phyloP scores from a whole-genome alignment of 2,797 vertebrate species.

The Falco novaeseelandiae region DNA sequence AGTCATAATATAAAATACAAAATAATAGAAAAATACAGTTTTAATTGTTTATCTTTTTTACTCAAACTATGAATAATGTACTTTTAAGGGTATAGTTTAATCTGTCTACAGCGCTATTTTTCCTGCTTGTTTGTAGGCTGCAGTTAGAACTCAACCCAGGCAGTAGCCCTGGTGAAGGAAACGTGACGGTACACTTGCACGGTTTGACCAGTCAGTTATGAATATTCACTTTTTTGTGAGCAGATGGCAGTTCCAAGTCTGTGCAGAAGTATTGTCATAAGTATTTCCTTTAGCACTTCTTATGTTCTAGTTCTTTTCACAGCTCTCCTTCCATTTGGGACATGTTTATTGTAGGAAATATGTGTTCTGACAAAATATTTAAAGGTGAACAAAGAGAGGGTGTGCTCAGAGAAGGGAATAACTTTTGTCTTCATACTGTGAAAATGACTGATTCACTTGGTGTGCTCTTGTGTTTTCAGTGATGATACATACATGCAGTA shows the following conservation, averaged over 20 bases:
- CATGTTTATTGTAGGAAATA: not conserved
- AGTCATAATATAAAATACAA: not conserved
- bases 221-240: not conserved
- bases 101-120: not conserved
- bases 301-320: not conserved
- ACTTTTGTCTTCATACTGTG: not conserved
- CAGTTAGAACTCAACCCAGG: not conserved
- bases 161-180: not conserved
- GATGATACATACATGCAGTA: not conserved
- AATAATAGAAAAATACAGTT: not conserved
- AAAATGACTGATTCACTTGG: not conserved
- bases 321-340: not conserved
- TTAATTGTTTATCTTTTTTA: not conserved
- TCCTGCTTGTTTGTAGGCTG: not conserved
- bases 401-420: not conserved
- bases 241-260: not conserved
- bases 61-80: not conserved
- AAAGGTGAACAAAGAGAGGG: not conserved
- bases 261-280: not conserved
- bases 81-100: not conserved
- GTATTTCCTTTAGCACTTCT: not conserved
- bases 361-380: conserved; percentile 11
- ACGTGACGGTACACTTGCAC: not conserved
- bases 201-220: not conserved
- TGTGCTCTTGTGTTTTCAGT: not conserved